phyloP scores from a whole-genome alignment of 2,888 invertebrate genomes.

The Branchellion lobata region DNA sequence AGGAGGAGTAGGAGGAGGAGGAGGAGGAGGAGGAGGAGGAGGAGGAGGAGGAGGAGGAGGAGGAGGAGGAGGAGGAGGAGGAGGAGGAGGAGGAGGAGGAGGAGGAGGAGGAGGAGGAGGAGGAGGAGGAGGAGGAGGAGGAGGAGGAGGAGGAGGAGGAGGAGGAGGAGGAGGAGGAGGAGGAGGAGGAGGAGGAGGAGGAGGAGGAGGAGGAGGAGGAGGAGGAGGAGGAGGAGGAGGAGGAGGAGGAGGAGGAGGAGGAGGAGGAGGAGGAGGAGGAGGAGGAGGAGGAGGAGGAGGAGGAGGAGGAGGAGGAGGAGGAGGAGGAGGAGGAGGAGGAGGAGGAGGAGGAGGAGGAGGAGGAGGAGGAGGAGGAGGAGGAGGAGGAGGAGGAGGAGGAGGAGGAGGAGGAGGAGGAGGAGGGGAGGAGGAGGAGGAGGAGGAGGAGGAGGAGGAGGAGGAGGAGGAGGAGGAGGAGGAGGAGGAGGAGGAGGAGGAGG shows the following conservation, averaged over 20 bases:
- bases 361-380: background rate
- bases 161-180: background rate
- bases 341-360: background rate
- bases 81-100: background rate
- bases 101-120: background rate
- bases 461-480: background rate
- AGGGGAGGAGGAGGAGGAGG: background rate
- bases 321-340: background rate
- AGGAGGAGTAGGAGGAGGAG: too few species aligned
- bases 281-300: background rate
- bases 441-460: background rate
- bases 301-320: background rate
- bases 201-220: background rate
- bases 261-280: background rate
- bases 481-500: background rate
- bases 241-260: background rate
- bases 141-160: background rate
- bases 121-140: background rate
- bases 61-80: background rate
- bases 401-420: background rate
- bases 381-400: background rate
- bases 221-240: background rate
- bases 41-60: background rate
- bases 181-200: background rate
- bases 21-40: background rate